phyloP scores from a whole-genome alignment of 2,888 invertebrate genomes.

The Hyposoter didymator region DNA sequence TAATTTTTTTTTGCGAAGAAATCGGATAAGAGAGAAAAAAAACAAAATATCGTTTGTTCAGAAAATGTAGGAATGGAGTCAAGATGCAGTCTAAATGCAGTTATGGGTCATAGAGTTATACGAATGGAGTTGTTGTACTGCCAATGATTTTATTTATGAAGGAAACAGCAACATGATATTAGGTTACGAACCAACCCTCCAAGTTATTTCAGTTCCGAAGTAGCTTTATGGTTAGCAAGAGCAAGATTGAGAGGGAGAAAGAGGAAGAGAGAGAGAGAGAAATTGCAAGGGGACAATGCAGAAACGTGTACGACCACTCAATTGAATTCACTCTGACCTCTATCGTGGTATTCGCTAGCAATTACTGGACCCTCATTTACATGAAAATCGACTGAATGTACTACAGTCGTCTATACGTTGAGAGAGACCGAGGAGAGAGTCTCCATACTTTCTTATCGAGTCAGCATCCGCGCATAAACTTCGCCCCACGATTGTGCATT shows the following conservation, averaged over 20 bases:
- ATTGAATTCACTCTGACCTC: conserved; percentile 59
- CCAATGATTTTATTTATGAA: not conserved
- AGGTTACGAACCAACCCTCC: conserved; percentile 11
- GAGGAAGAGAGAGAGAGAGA: conserved; percentile 17
- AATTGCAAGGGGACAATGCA: conserved; percentile 23
- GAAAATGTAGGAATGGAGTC: too few relatives aligned
- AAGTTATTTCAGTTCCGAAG: conserved; percentile 1
- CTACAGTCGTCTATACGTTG: conserved; percentile 33
- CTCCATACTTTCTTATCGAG: conserved; percentile 44
- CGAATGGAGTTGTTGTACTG: conserved; percentile 2
- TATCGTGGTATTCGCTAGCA: conserved; percentile 51
- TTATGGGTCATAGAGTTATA: too few relatives aligned
- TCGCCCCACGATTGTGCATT: conserved; percentile 46
- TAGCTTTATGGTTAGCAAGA: conserved; percentile 41
- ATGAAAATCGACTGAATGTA: conserved; percentile 63
- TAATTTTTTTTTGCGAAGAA: too few relatives aligned
- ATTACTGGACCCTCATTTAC: conserved; percentile 64
- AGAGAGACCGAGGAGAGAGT: conserved; percentile 19
- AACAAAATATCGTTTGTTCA: too few relatives aligned
- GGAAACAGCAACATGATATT: conserved; percentile 40
- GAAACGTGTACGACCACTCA: conserved; percentile 45
- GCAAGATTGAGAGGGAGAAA: conserved; percentile 15
- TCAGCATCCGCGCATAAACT: conserved; percentile 48
- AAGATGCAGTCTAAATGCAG: too few relatives aligned
- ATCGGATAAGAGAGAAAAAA: too few relatives aligned